A percentile compares a stretch with the other conserved stretches of the same genome.
Conservation (phyloP, 2,888 invertebrate genomes). For the Ctena decussata region DNA sequence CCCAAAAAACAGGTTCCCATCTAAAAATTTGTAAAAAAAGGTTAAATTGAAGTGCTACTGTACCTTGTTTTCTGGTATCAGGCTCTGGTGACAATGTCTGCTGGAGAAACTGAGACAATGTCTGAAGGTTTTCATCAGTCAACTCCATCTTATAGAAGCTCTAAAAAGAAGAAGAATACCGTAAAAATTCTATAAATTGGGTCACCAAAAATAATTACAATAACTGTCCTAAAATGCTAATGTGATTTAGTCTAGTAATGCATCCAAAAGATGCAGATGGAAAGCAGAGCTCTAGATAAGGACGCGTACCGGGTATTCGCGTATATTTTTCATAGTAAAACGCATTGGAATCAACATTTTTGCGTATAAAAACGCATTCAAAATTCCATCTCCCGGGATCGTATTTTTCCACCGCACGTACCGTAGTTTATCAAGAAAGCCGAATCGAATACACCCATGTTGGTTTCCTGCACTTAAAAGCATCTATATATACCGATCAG, state of each 20-base stretch:
- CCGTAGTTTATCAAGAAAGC: background rate
- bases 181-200: no score
- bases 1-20: no score
- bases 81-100: constrained; percentile 96
- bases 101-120: constrained; percentile 94
- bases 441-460: background rate
- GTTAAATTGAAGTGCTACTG: no score
- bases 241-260: no score
- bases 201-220: no score
- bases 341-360: background rate
- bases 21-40: no score
- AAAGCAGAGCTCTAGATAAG: background rate
- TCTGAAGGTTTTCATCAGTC: constrained; percentile 93
- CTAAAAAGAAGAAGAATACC: no score
- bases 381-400: background rate
- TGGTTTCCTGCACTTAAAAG: background rate
- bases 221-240: no score
- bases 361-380: background rate
- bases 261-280: no score
- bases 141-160: constrained; percentile 91
- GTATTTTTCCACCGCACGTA: background rate
- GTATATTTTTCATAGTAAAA: background rate
- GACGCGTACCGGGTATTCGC: background rate
- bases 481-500: background rate
- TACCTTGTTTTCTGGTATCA: constrained; percentile 93